phyloP scores from a whole-genome alignment of 2,888 invertebrate species.

The Caradrina kadenii region DNA sequence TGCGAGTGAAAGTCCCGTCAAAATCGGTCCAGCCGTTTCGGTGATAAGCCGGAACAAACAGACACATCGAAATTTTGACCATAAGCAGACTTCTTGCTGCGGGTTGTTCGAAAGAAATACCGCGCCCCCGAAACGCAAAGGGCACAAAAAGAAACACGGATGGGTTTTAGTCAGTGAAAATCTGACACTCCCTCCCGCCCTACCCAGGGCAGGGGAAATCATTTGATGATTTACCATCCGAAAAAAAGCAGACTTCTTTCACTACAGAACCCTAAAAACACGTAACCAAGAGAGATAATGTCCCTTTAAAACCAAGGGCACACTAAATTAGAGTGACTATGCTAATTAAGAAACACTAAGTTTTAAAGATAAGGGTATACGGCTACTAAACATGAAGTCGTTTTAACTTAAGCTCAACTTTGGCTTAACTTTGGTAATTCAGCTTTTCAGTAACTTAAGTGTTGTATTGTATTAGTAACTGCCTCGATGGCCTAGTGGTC shows the following conservation, averaged over 20 bases:
- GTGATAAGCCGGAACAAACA: too few species aligned
- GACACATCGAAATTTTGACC: not conserved
- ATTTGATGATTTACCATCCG: too few species aligned
- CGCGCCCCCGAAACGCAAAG: too few species aligned
- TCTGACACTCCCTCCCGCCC: too few species aligned
- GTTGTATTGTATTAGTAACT: conserved; percentile 1
- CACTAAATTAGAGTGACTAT: conserved; percentile 15
- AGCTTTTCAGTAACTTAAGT: conserved; percentile 13
- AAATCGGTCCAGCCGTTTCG: too few species aligned
- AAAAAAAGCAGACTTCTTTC: not conserved
- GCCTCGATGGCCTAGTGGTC: too few species aligned
- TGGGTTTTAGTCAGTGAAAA: too few species aligned
- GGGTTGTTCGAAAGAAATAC: too few species aligned
- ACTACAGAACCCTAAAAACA: conserved; percentile 6
- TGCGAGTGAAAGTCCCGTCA: too few species aligned
- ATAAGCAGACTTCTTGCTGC: too few species aligned
- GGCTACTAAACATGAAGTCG: conserved; percentile 29
- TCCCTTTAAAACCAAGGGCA: conserved; percentile 4
- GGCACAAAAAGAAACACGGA: too few species aligned
- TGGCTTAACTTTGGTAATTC: conserved; percentile 25
- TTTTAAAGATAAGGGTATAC: conserved; percentile 28
- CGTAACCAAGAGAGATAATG: not conserved
- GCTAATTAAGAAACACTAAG: conserved; percentile 37
- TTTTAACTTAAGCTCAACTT: conserved; percentile 33
- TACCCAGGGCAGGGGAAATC: too few species aligned